Evolutionary conservation across 1,140 invertebrate species (phyloP), one percentile per base, ranked within the genome.

Genomic region (Ridgeia piscesae): DNA sequence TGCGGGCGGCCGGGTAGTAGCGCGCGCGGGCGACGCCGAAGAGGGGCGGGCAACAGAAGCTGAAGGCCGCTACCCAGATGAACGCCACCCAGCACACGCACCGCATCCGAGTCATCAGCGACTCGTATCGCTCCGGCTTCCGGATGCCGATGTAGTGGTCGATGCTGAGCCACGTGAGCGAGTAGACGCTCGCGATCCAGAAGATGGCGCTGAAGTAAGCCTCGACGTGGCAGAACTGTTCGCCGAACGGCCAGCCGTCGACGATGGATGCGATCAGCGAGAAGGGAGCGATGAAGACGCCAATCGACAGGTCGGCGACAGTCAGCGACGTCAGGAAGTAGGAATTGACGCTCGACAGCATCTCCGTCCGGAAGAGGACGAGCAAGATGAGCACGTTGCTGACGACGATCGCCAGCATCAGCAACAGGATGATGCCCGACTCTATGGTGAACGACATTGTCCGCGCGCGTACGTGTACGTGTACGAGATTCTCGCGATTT

Each of bases 81-180:
- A 99, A 99, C 33, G 91, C 91, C 27, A 95, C 98, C 98, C 98
- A 99, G 95, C 99, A 99, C 95, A 99, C 98, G 95, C 98, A 99
- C 93, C 98, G 97, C 8, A 98, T 98, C 94, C 98, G 97, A 6
- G 98, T 98, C 96, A 98, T 98, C 92, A 99, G 97, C 92, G 98
- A 98, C 96, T 99, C 98, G 97, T 99, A 99, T 94, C 98, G 97
- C 93, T 99, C 97, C 48, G 99, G 99, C 96, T 99, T 99, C 91
- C 98, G 97, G 94, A 98, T 97, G 58, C 98, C 98, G 93, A 99
- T 96, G 96, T 99, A 99, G 92, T 96, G 97, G 97, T 99, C 98
- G 91, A 99, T 98, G 92, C 98, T 98, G 93, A 99, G 99, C 98
- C 98, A 99, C 97, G 99, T 99, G 96, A 99, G 98, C 11, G 98